Base-by-base conservation (phyloP, 1,140 invertebrate genomes). In the Bombus impatiens region DNA sequence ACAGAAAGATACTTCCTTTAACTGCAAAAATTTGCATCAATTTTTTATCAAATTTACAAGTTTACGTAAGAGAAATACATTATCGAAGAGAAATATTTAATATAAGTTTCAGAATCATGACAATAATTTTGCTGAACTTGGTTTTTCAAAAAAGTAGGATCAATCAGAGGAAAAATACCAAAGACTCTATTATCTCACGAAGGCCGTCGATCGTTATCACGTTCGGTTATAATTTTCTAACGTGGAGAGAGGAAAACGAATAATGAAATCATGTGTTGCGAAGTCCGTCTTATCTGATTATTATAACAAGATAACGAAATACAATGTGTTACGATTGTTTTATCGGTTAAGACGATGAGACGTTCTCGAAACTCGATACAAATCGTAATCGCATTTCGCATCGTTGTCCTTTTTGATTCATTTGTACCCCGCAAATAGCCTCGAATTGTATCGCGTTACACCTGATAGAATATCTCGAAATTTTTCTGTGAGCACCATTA, bases 291-390 rank as follows among this genome's bases (percentile, higher is more conserved):
- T 85, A 80, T 85, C 78, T 13, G 18, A 40, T 0, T 42, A 37
- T 40, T 62, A 62, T 13, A 62, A 62, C 12, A 62, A 62, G 83
- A 70, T 76, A 83, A 72, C 42, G 67, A 57, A n/a, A 85, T 44
- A 79, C 67, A n/a, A 44, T 75, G 40, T 53, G 1, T 86, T 86
- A 72, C 47, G 77, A 89, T 86, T 62, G 57, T 86, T 71, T 76
- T 86, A 89, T 89, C 82, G 67, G 12, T 28, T 59, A 28, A 28
- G 10, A 59, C 25, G 57, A 13, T 32, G 25, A 87, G 59, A 67
- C 53, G 67, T 47, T 76, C 35, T 78, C 18, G 80, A 77, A 89
- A 89, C 78, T 67, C 18, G 57, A 89, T 44, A 12, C 47, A 78
- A 83, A 89, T 89, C 25, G 74, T 78, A 77, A 86, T 88, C 84